Evolutionary conservation across 2,113 vertebrate genomes (phyloP), one percentile per base, ranked within the genome.

Genomic region (Ophiodon elongatus): DNA sequence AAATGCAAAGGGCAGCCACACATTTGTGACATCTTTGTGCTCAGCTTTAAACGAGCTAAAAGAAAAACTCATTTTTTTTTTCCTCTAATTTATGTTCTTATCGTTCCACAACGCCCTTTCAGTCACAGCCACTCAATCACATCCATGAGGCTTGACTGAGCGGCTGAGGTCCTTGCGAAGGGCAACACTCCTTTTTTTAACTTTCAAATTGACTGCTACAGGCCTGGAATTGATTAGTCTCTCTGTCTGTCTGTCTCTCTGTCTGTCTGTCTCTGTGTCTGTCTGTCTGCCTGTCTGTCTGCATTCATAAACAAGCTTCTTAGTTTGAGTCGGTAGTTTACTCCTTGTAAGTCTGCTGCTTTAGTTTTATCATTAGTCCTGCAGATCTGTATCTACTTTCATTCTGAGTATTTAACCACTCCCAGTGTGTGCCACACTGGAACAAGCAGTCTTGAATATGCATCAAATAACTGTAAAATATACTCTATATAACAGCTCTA

Each of bases 121-220:
- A 68, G 65, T 57, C 60, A 27, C 39, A 63, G 73, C 23, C 62
- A 62, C 59, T 74, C 64, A 65, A 56, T 82, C 75, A 88, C 52
- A 33, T 23, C 60, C 23, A 74, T 54, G 25, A 62, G 69, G 56
- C 64, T 63, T 14, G 14, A 29, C 73, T 31, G 60, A 82, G 76
- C 2, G 27, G 70, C 71, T 77, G 25, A 33, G 52, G 62, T 76
- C 67, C 64, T 78, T 76, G 60, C 37, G 23, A 19, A 60, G 60
- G 56, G 33, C 57, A 79, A 63, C 70, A 15, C 19, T 31, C 62
- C 31, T 59, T 73, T 39, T 63, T 57, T 35, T 15, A 3, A 73
- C 56, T 65, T 76, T 66, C 2, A 77, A 79, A 78, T 29, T 45
- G 59, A 77, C 70, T 54, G 39, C 59, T 71, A 45, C n/a, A 65